Evolutionary conservation across 1,140 invertebrate genomes (phyloP).

Genomic region (Tachypleus tridentatus): DNA sequence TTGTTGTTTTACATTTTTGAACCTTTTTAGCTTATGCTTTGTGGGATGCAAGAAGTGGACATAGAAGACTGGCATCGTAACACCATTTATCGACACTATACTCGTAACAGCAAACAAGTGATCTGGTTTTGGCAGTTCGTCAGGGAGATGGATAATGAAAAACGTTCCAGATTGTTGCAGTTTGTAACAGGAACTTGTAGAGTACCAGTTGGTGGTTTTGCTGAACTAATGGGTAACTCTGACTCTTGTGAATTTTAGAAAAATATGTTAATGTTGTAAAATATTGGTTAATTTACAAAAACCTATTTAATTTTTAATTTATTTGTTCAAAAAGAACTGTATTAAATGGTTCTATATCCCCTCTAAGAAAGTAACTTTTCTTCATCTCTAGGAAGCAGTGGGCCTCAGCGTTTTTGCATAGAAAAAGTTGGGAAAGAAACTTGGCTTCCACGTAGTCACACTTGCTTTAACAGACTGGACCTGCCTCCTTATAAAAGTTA

Average conservation of each 20-base stretch:
- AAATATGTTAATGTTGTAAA: no score
- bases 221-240: conserved; percentile 78
- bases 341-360: no score
- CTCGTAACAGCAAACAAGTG: conserved; percentile 88
- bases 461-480: conserved; percentile 92
- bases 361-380: no score
- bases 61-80: conserved; percentile 98
- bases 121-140: conserved; percentile 60
- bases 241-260: no score
- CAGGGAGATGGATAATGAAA: conserved; percentile 84
- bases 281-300: no score
- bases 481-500: conserved; percentile 93
- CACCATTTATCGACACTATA: conserved; percentile 92
- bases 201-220: conserved; percentile 91
- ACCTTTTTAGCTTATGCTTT: conserved; percentile 55
- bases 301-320: no score
- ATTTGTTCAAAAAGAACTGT: no score
- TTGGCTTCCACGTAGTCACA: conserved; percentile 91
- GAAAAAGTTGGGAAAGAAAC: conserved; percentile 99
- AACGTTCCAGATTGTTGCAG: conserved; percentile 75
- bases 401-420: conserved; percentile 96
- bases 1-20: no score
- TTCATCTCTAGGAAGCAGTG: conserved; percentile 70
- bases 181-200: conserved; percentile 96
- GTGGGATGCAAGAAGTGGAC: conserved; percentile 97